Evolutionary conservation across 2,888 invertebrate species (phyloP), one percentile per base, ranked within the genome.

Genomic region (Miltochrista miniata): DNA sequence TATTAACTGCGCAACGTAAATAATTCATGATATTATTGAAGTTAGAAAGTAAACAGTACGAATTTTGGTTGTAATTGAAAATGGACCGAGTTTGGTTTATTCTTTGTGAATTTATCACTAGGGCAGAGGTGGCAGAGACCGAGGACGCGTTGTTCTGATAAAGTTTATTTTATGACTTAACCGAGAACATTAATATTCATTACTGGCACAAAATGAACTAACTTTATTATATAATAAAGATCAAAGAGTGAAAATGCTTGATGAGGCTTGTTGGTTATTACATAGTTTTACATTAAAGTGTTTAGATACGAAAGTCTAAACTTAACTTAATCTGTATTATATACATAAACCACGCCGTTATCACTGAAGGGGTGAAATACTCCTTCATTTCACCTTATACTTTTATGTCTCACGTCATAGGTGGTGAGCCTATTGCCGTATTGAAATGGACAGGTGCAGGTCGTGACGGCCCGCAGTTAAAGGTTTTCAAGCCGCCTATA

Each of bases 111-210:
- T 85, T 87, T 87, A 89, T 87, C 84, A 83, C 85, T 75, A 70
- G 72, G 73, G 74, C 76, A 72, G 74, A 74, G 76, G 80, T 79
- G 73, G 74, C 72, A 69, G 74, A 71, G 72, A 59, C 76, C 79
- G 79, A 78, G 77, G 83, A 84, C 83, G 85, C 85, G 77, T 82
- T 84, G 81, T 79, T 79, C 81, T 77, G 87, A 87, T 87, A 87
- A 89, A 90, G 85, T 90, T 89, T 86, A 89, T 88, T 90, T 90
- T 90, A 90, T 89, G 85, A 85, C 85, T 87, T 85, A 85, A 86
- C 80, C 84, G 81, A 84, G 83, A 83, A 78, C 89, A 89, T 90
- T 90, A 89, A 89, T 90, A 90, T 90, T 89, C 90, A 90, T 90
- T 90, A 89, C 83, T 71, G 81, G 74, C 68, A 81, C 77, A 72